Conservation (phyloP, 2,888 invertebrate genomes). For the Plemyria rubiginata region DNA sequence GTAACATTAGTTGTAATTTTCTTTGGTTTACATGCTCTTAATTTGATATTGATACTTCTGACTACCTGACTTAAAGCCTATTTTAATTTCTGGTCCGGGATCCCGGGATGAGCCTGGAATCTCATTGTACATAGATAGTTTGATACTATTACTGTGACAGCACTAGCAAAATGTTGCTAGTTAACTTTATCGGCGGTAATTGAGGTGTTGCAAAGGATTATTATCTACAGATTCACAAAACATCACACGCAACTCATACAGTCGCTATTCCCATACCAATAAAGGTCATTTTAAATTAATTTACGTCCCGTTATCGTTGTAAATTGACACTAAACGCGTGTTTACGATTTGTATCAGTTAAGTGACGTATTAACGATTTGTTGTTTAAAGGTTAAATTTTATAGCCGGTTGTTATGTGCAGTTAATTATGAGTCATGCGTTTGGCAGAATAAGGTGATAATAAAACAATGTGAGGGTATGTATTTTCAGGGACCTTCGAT, state of each 20-base stretch:
- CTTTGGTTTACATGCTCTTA: too few relatives aligned
- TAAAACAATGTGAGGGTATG: too few relatives aligned
- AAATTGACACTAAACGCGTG: slow-evolving; percentile 28
- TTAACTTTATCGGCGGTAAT: slow-evolving; percentile 32
- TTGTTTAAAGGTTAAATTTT: slow-evolving; percentile 24
- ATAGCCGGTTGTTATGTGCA: slow-evolving; percentile 15
- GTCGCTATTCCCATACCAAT: neutral
- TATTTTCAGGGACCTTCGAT: too few relatives aligned
- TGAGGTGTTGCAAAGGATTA: slow-evolving; percentile 35
- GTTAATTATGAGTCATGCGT: slow-evolving; percentile 20
- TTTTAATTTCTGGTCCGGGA: neutral
- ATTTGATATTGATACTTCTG: too few relatives aligned
- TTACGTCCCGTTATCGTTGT: slow-evolving; percentile 5
- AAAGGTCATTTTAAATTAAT: slow-evolving; percentile 12
- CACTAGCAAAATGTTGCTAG: slow-evolving; percentile 28
- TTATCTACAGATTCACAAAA: slow-evolving; percentile 36
- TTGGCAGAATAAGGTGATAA: neutral
- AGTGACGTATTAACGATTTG: slow-evolving; percentile 32
- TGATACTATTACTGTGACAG: slow-evolving; percentile 6
- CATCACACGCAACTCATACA: slow-evolving; percentile 2
- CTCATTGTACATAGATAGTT: slow-evolving; percentile 1
- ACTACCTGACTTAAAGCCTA: neutral
- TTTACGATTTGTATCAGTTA: slow-evolving; percentile 32
- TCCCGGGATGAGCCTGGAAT: neutral
- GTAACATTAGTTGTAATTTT: too few relatives aligned